Conservation (phyloP, 2,113 vertebrate species). For the Piaya cayana region DNA sequence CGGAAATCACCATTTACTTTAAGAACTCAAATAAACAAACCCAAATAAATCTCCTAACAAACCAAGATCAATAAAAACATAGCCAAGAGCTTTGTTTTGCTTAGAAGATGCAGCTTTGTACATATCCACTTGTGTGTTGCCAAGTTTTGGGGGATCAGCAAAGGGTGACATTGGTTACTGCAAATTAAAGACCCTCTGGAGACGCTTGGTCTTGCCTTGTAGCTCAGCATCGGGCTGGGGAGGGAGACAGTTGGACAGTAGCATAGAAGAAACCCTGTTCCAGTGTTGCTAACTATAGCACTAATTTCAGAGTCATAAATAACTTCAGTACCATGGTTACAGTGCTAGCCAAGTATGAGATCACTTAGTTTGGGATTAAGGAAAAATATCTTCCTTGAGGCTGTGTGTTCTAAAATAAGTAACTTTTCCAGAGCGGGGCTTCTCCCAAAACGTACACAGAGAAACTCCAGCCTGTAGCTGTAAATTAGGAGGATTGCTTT, state of each 20-base stretch:
- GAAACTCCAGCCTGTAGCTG: slow-evolving; percentile 13
- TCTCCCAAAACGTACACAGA: slow-evolving; percentile 41
- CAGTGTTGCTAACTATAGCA: slow-evolving; percentile 71
- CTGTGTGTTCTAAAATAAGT: slow-evolving; percentile 67
- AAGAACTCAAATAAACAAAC: background rate
- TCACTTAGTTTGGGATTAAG: slow-evolving; percentile 64
- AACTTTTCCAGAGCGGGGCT: slow-evolving; percentile 46
- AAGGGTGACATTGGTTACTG: slow-evolving; percentile 36
- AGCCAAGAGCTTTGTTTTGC: slow-evolving; percentile 27
- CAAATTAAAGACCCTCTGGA: slow-evolving; percentile 54
- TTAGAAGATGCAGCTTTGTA: slow-evolving; percentile 18
- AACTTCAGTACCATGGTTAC: slow-evolving; percentile 64
- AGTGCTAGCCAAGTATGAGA: slow-evolving; percentile 68
- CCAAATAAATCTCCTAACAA: background rate
- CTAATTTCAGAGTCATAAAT: slow-evolving; percentile 66
- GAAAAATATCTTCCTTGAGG: slow-evolving; percentile 62
- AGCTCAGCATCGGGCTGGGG: background rate
- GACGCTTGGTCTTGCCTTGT: slow-evolving; percentile 32
- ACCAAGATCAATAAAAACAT: background rate
- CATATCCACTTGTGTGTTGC: background rate
- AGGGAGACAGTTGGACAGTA: slow-evolving; percentile 47
- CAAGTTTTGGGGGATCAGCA: slow-evolving; percentile 18
- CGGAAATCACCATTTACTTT: slow-evolving; percentile 6
- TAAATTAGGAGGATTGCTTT: slow-evolving; percentile 19
- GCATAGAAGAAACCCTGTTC: slow-evolving; percentile 56